Percentiles rank a stretch among this genome's conserved stretches.
phyloP scores from a whole-genome alignment of 2,888 invertebrate genomes.

The Metallyticus violacea region DNA sequence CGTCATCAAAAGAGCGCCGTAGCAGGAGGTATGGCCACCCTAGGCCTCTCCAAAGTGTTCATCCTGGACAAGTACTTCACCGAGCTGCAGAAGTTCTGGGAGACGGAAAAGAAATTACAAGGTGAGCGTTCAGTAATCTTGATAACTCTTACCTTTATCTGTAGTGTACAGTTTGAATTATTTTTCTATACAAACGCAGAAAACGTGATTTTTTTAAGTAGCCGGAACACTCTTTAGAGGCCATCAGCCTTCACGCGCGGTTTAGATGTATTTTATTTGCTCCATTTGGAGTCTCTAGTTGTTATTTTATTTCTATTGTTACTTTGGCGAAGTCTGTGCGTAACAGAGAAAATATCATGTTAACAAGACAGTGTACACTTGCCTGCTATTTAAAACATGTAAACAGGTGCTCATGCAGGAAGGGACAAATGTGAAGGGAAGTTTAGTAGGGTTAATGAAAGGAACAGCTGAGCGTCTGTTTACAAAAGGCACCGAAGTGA shows the following conservation, averaged over 20 bases:
- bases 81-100: conserved; percentile 94
- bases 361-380: background rate
- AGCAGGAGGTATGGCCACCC: conserved; percentile 72
- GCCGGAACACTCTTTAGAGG: background rate
- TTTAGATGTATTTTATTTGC: background rate
- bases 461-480: too few relatives aligned
- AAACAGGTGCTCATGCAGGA: background rate
- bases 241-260: background rate
- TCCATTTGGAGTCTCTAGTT: background rate
- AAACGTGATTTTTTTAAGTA: background rate
- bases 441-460: too few relatives aligned
- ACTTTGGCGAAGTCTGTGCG: background rate
- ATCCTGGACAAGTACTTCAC: conserved; percentile 97
- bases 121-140: conserved; percentile 58
- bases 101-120: conserved; percentile 93
- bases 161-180: background rate
- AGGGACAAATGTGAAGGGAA: too few relatives aligned
- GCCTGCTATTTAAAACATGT: background rate
- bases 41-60: conserved; percentile 95
- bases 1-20: conserved; percentile 7
- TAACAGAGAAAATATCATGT: background rate
- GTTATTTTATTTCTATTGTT: background rate
- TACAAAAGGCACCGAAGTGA: too few relatives aligned
- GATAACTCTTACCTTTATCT: background rate
- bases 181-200: background rate